Base-by-base conservation (phyloP, 2,888 invertebrate genomes). In the Micoletzkya japonica region DNA sequence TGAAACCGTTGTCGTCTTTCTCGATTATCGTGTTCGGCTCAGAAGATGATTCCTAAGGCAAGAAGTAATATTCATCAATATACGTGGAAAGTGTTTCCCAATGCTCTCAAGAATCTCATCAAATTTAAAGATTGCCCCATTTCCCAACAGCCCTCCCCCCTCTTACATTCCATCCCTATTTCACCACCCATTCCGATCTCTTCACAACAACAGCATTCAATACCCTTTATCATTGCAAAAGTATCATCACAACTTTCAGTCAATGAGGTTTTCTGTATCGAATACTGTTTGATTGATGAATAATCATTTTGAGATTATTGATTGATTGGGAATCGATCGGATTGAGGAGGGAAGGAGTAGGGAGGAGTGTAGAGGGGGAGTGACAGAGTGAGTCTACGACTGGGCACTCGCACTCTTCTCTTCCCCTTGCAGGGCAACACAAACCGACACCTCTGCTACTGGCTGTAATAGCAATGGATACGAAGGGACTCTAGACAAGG, bases 1-100 rank as follows among this genome's bases (percentile, higher is more conserved):
- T 73, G 71, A 85, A 85, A 2, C 84, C 83, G 63, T 84, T 83
- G 70, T 82, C 80, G 73, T 84, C 84, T 50, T 83, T 84, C 37
- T 71, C 74, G 34, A 50, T 72, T n/a, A 69, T 63, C 1, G 70
- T 39, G 52, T 64, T 39, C 28, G 59, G 30, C 6, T 70, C 70
- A 17, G 37, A n/a, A 10, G 66, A 66, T 0, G 66, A 32, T 17
- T 66, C 66, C 52, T 52, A 54, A 37, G 14, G 49, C 49, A 37
- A 0, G 14, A 30, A 58, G 7, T 20, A 32, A 34, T 58, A n/a
- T 14, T 52, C 26, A n/a, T n/a, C n/a, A n/a, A n/a, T n/a, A n/a
- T n/a, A n/a, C n/a, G n/a, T n/a, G n/a, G n/a, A n/a, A n/a, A 52
- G 44, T 44, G 14, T 20, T 14, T 44, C 20, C 44, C 44, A 44